Evolutionary conservation across 2,888 invertebrate species (phyloP).

Genomic region (Drosophila formosana): DNA sequence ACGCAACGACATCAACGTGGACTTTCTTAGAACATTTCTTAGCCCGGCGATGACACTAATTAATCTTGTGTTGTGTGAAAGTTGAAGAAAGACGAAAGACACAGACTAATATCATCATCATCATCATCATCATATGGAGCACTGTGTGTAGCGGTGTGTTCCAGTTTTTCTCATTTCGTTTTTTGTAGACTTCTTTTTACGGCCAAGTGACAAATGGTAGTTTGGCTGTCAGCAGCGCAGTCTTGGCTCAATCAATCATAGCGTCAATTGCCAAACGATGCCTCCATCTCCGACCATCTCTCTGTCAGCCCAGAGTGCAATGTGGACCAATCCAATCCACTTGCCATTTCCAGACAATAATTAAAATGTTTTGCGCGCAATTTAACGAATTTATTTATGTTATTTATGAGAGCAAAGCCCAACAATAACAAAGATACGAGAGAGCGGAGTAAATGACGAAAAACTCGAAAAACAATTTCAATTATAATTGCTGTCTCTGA

Average conservation of each 20-base stretch:
- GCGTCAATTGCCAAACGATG: constrained; percentile 3
- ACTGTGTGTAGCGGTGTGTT: constrained; percentile 39
- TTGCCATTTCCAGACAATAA: constrained; percentile 66
- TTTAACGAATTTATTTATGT: constrained; percentile 32
- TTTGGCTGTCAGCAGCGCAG: constrained; percentile 61
- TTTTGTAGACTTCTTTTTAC: constrained; percentile 32
- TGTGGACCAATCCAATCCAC: constrained; percentile 38
- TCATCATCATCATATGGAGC: neutral
- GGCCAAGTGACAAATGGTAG: constrained; percentile 57
- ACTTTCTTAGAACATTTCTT: constrained; percentile 9
- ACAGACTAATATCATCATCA: neutral
- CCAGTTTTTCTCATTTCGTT: constrained; percentile 36
- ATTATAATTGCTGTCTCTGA: constrained; percentile 58
- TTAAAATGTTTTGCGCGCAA: constrained; percentile 71
- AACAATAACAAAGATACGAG: neutral
- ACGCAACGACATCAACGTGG: neutral
- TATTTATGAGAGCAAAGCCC: constrained; percentile 20
- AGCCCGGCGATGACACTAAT: constrained; percentile 51
- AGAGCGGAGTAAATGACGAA: neutral
- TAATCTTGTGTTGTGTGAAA: constrained; percentile 59
- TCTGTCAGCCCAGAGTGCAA: constrained; percentile 25
- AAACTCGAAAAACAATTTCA: constrained; percentile 37
- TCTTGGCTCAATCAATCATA: constrained; percentile 57
- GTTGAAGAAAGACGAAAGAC: constrained; percentile 31
- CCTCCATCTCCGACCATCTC: neutral